A percentile compares a stretch with the other conserved stretches of the same genome.
These are phyloP conservation scores for Micromys minutus DNA, from an alignment of 2,113 vertebrate genomes.

Conservation along the genomic window DNA sequence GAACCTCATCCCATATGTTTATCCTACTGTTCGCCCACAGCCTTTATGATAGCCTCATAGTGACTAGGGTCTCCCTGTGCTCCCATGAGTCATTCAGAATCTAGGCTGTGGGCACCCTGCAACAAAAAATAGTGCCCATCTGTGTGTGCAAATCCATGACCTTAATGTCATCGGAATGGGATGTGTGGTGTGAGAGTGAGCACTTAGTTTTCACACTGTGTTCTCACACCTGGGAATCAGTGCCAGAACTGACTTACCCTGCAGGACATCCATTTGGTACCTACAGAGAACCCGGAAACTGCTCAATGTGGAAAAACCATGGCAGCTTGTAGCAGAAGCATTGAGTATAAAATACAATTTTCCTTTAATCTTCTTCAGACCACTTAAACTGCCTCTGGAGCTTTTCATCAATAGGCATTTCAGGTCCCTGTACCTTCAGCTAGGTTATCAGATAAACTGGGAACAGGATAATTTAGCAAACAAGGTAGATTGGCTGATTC, in stretches of 20 bases:
- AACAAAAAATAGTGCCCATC: not conserved
- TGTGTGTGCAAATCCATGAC: not conserved
- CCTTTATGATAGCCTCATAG: not conserved
- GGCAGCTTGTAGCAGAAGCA: not conserved
- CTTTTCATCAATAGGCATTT: not conserved
- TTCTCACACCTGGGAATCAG: not conserved
- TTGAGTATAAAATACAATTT: not conserved
- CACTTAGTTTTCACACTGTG: too few species aligned
- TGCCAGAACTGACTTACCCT: not conserved
- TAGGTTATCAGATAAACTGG: not conserved
- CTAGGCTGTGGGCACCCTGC: not conserved
- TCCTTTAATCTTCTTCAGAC: not conserved
- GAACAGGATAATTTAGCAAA: not conserved
- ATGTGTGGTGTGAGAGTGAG: not conserved
- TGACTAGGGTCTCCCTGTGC: not conserved
- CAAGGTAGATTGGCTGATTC: not conserved
- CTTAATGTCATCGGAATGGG: not conserved
- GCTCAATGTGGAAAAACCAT: not conserved
- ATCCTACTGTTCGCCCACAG: not conserved
- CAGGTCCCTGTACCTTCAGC: not conserved
- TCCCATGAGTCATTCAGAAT: not conserved
- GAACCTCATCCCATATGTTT: not conserved
- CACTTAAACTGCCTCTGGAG: not conserved
- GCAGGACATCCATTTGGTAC: not conserved
- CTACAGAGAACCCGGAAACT: not conserved